Conservation (phyloP, 2,113 vertebrate species). For the Seriola aureovittata region DNA sequence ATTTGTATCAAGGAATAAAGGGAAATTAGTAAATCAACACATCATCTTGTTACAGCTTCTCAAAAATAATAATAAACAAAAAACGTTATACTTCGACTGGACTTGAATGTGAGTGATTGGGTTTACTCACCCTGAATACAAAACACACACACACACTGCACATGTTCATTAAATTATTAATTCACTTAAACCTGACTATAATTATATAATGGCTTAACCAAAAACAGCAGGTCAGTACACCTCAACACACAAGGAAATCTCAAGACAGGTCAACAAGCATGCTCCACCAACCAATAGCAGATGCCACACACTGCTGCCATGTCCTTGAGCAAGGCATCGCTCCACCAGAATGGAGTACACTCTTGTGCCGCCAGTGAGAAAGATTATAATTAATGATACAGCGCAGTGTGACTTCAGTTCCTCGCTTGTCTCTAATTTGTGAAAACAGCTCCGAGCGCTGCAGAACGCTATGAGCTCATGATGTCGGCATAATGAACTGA, state of each 20-base stretch:
- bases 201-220: background rate
- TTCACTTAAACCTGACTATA: background rate
- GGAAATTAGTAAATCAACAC: background rate
- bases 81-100: background rate
- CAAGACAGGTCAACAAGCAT: background rate
- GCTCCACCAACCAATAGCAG: constrained; percentile 20
- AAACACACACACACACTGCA: background rate
- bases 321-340: constrained; percentile 69
- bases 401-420: constrained; percentile 21
- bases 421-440: constrained; percentile 35
- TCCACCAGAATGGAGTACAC: background rate
- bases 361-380: constrained; percentile 27
- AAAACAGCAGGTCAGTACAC: constrained; percentile 17
- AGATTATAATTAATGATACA: constrained; percentile 50
- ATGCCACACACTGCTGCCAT: constrained; percentile 39
- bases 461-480: constrained; percentile 33
- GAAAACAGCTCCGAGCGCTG: constrained; percentile 46
- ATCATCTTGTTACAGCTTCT: background rate
- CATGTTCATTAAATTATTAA: background rate
- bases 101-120: background rate
- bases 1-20: background rate
- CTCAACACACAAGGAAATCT: background rate
- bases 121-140: background rate
- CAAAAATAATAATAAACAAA: background rate
- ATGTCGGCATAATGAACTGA: constrained; percentile 50